These are phyloP conservation scores for Fulmarus glacialis DNA, from an alignment of 2,113 vertebrate genomes.

Conservation along the genomic window DNA sequence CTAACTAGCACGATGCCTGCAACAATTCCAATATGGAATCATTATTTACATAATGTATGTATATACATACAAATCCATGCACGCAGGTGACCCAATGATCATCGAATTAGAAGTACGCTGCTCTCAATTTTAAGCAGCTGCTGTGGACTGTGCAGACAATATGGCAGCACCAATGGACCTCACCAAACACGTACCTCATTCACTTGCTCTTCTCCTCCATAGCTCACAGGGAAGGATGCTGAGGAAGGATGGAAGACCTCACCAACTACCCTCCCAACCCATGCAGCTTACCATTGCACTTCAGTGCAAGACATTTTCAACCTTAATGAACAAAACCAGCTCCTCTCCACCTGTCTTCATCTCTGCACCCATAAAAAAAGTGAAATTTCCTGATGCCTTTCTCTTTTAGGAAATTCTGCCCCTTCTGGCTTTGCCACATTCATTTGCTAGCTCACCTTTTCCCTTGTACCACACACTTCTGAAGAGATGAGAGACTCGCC, in stretches of 20 bases:
- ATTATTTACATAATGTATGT: background rate
- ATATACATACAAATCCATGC: background rate
- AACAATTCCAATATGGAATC: background rate
- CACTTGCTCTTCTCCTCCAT: accelerated
- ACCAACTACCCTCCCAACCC: background rate
- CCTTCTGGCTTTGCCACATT: background rate
- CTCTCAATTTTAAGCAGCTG: background rate
- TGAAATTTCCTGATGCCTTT: background rate
- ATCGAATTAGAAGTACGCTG: background rate
- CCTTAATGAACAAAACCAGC: background rate
- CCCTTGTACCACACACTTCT: background rate
- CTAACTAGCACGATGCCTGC: background rate
- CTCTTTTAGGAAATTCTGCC: background rate
- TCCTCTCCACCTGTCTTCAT: background rate
- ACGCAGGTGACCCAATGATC: background rate
- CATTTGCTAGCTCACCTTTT: background rate
- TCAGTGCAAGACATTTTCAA: background rate
- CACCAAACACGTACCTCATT: background rate
- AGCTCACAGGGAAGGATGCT: background rate
- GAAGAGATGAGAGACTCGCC: background rate
- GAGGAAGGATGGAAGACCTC: background rate
- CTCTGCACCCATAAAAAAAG: background rate
- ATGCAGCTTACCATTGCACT: background rate
- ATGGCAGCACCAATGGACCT: background rate
- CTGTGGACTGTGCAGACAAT: background rate